These are phyloP conservation scores for Triplophysa siluroides DNA, from an alignment of 2,113 vertebrate genomes.

Conservation along the genomic window DNA sequence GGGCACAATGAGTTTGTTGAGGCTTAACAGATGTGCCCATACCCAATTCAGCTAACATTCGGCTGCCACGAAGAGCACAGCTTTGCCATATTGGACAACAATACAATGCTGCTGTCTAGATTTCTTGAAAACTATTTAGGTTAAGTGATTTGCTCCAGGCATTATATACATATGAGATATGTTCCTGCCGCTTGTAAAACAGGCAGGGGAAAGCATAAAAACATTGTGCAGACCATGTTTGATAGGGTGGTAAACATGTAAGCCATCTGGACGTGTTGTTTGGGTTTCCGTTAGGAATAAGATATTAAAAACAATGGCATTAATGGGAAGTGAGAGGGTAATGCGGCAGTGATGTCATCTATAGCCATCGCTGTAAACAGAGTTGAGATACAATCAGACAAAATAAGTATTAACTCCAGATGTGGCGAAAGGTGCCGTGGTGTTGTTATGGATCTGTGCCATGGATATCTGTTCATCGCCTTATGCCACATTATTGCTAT, in stretches of 20 bases:
- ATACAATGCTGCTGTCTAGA: constrained; percentile 25
- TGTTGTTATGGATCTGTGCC: constrained; percentile 43
- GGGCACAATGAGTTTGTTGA: constrained; percentile 48
- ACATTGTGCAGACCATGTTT: constrained; percentile 4
- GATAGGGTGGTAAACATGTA: constrained; percentile 49
- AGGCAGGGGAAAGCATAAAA: background rate
- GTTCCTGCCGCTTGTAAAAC: background rate
- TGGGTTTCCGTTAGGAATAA: constrained; percentile 50
- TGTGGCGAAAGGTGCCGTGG: constrained; percentile 58
- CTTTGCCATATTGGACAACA: constrained; percentile 31
- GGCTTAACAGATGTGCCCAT: constrained; percentile 47
- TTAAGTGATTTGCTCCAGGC: constrained; percentile 37
- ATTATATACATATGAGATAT: background rate
- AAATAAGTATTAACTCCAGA: constrained; percentile 57
- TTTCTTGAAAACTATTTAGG: constrained; percentile 44
- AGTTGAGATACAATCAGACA: constrained; percentile 61
- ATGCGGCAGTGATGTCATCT: constrained; percentile 68
- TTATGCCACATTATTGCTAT: constrained; percentile 67
- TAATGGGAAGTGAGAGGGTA: constrained; percentile 62
- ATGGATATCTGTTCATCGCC: constrained; percentile 50
- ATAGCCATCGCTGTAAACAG: constrained; percentile 66
- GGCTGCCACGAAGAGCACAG: constrained; percentile 33
- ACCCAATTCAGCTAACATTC: constrained; percentile 42
- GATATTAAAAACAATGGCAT: constrained; percentile 65
- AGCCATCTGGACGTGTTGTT: constrained; percentile 65